Evolutionary conservation across 2,797 vertebrate genomes (phyloP), one percentile per base, ranked within the genome.

Genomic region (Notolabrus celidotus): DNA sequence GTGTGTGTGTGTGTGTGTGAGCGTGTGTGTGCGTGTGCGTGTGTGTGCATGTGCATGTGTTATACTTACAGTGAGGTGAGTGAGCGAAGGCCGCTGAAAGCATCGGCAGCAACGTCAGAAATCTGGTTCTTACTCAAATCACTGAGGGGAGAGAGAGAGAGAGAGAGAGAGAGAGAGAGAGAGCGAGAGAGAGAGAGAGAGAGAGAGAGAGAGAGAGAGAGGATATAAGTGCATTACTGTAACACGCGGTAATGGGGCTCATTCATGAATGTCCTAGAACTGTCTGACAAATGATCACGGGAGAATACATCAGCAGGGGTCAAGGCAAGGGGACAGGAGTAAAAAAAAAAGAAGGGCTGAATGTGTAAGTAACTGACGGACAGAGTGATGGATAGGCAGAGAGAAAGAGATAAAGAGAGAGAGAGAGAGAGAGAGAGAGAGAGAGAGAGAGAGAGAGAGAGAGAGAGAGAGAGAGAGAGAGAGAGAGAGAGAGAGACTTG

Each of bases 101-200:
- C 96, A 69, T 99, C 97, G 1, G 96, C 94, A 0, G 98, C 97
- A 23, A 99, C 95, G 90, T 99, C 98, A n/a, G 96, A 96, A 91
- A 99, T 96, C 90, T 99, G 97, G 93, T 99, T 99, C 94, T 99
- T 99, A 93, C 98, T 99, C 91, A 99, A 94, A 93, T 99, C 98
- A 93, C 98, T 99, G 92, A 54, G 89, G 93, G 90, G 65, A 25
- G 54, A 52, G 31, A 56, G 63, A 60, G 52, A 74, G 56, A 41
- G 34, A 29, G 0, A 36, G 61, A 3, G 61, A 34, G n/a, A 5
- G 93, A 90, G 70, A 31, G 45, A 51, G 29, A 56, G 65, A 60
- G 54, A 74, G 20, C n/a, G 56, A 41, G 34, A 29, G 0, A 36
- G 61, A 3, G 61, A 34, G n/a, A 5, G 93, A 90, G 70, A 31